A percentile compares a stretch with the other conserved stretches of the same genome.
Evolutionary conservation across 2,113 vertebrate species (phyloP).

Genomic region (Colossoma macropomum): DNA sequence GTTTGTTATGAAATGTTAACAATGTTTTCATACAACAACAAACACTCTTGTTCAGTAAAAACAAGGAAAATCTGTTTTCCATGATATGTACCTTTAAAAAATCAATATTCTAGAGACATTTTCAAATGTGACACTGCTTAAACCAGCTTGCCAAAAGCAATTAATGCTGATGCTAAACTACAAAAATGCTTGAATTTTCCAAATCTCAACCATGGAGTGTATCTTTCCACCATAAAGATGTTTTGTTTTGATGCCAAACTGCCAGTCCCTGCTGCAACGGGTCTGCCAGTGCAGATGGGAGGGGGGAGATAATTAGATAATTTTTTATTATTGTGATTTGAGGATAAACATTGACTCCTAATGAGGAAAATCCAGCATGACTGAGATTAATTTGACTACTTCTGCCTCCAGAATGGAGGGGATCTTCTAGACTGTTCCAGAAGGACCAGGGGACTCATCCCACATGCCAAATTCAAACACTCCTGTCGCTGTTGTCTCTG

Average conservation of each 20-base stretch:
- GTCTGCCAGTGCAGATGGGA: conserved; percentile 59
- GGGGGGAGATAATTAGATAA: conserved; percentile 56
- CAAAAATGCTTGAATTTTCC: too few relatives aligned
- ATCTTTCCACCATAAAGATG: conserved; percentile 47
- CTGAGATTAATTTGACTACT: conserved; percentile 8
- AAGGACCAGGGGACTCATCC: conserved; percentile 2
- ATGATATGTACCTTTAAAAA: too few relatives aligned
- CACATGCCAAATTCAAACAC: conserved; percentile 1
- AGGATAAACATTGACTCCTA: conserved; percentile 46
- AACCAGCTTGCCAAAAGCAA: too few relatives aligned
- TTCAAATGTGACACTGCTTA: too few relatives aligned
- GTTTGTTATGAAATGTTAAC: too few relatives aligned
- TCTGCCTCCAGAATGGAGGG: neutral
- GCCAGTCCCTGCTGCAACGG: conserved; percentile 53
- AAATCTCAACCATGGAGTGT: neutral
- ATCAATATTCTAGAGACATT: too few relatives aligned
- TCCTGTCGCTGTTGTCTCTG: neutral
- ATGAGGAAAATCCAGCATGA: conserved; percentile 33
- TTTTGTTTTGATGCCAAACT: neutral
- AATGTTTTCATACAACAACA: too few relatives aligned
- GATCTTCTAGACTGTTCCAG: neutral
- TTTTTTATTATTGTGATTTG: conserved; percentile 49
- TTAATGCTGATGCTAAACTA: too few relatives aligned
- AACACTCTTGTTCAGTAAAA: too few relatives aligned
- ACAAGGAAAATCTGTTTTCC: too few relatives aligned